A percentile compares a stretch with the other conserved stretches of the same genome.
phyloP scores from a whole-genome alignment of 2,113 vertebrate genomes.

The Hirundichthys speculiger region DNA sequence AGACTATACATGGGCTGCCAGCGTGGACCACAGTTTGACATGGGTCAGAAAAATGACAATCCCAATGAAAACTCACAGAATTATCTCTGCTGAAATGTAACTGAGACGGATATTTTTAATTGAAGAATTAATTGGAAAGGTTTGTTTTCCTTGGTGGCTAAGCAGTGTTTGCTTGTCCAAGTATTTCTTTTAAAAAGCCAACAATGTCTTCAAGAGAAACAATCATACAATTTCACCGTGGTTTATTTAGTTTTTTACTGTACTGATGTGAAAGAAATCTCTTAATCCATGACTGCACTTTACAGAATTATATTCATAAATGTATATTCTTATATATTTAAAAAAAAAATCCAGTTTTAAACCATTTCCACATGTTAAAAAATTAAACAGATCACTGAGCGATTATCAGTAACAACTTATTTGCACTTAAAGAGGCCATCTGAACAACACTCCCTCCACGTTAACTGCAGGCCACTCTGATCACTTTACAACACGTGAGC shows the following conservation, averaged over 20 bases:
- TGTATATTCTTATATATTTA: constrained; percentile 75
- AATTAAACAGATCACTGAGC: constrained; percentile 70
- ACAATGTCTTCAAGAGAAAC: not conserved
- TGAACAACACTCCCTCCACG: constrained; percentile 68
- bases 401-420: constrained; percentile 73
- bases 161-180: no score
- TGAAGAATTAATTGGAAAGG: no score
- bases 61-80: no score
- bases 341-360: constrained; percentile 74
- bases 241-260: constrained; percentile 64
- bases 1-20: no score
- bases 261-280: constrained; percentile 77
- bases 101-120: no score
- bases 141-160: no score
- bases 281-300: constrained; percentile 74
- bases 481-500: constrained; percentile 39
- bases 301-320: constrained; percentile 79
- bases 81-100: no score
- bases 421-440: constrained; percentile 75
- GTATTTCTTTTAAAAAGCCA: no score
- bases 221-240: constrained; percentile 36
- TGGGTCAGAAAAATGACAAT: no score
- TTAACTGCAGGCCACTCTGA: constrained; percentile 6
- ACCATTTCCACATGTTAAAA: constrained; percentile 76
- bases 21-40: no score